Evolutionary conservation across 1,140 invertebrate species (phyloP).

Genomic region (Drosophila kikkawai): DNA sequence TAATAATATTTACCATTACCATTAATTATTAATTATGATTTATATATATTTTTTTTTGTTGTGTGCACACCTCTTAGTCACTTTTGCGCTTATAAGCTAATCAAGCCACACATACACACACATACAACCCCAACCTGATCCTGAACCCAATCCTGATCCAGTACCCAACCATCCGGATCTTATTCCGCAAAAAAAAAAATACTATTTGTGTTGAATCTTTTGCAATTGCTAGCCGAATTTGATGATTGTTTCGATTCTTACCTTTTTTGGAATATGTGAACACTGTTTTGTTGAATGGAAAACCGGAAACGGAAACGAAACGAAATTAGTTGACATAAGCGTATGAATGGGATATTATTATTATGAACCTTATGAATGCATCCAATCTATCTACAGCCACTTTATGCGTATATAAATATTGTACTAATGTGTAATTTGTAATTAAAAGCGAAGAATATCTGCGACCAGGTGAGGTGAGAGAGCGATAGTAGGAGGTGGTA

Average conservation of each 20-base stretch:
- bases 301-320: slow-evolving; percentile 28
- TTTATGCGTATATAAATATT: slow-evolving; percentile 70
- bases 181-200: slow-evolving; percentile 1
- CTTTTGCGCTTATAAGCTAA: slow-evolving; percentile 68
- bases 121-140: slow-evolving; percentile 7
- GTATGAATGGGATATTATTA: slow-evolving; percentile 57
- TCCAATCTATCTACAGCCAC: slow-evolving; percentile 47
- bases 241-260: slow-evolving; percentile 40
- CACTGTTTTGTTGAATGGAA: slow-evolving; percentile 32
- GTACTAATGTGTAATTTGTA: slow-evolving; percentile 75
- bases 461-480: slow-evolving; percentile 27
- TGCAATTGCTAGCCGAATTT: slow-evolving; percentile 63
- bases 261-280: slow-evolving; percentile 32
- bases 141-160: slow-evolving; percentile 1
- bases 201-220: slow-evolving; percentile 46
- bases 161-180: slow-evolving; percentile 8
- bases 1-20: slow-evolving; percentile 39
- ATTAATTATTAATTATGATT: slow-evolving; percentile 21
- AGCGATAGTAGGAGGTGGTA: slow-evolving; percentile 7
- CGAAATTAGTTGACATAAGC: slow-evolving; percentile 53
- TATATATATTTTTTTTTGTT: slow-evolving; percentile 42
- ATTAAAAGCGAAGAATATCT: slow-evolving; percentile 52
- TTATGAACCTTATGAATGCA: slow-evolving; percentile 52
- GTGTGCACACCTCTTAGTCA: slow-evolving; percentile 70
- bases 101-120: slow-evolving; percentile 35